Conservation (phyloP, 2,888 invertebrate species). For the Leptinotarsa tumamoca region DNA sequence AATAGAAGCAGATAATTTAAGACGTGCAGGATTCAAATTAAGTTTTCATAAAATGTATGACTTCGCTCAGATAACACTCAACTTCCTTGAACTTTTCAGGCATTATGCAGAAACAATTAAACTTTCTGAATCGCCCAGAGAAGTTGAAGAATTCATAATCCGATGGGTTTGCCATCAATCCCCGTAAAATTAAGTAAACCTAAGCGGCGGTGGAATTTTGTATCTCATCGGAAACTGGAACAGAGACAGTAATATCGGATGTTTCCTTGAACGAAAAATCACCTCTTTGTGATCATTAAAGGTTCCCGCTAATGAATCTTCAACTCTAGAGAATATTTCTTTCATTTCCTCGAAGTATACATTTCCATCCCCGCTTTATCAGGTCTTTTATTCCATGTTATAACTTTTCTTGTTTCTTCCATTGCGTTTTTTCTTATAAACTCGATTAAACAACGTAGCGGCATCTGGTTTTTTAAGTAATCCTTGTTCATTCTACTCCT, state of each 20-base stretch:
- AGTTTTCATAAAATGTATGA: not conserved
- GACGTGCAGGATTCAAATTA: not conserved
- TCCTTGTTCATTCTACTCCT: not conserved
- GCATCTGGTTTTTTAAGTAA: constrained; percentile 11
- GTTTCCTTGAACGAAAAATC: not conserved
- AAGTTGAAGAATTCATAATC: constrained; percentile 10
- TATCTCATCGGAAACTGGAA: not conserved
- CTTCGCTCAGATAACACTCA: not conserved
- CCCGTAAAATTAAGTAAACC: constrained; percentile 1
- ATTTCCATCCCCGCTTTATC: not conserved
- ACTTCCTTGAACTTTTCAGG: not conserved
- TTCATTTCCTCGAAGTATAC: not conserved
- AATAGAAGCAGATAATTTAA: no score
- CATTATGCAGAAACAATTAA: constrained; percentile 10
- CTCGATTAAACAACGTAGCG: constrained; percentile 8
- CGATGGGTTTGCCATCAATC: constrained; percentile 5
- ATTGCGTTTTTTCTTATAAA: constrained; percentile 1
- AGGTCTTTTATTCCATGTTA: constrained; percentile 6
- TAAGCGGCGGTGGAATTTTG: not conserved
- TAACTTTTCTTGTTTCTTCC: constrained; percentile 8
- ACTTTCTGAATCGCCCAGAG: not conserved
- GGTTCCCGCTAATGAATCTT: not conserved
- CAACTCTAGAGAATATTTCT: not conserved
- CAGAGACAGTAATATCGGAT: not conserved
- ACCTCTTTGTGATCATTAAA: not conserved